Conservation (phyloP, 2,113 vertebrate genomes). For the Gavialis gangeticus region DNA sequence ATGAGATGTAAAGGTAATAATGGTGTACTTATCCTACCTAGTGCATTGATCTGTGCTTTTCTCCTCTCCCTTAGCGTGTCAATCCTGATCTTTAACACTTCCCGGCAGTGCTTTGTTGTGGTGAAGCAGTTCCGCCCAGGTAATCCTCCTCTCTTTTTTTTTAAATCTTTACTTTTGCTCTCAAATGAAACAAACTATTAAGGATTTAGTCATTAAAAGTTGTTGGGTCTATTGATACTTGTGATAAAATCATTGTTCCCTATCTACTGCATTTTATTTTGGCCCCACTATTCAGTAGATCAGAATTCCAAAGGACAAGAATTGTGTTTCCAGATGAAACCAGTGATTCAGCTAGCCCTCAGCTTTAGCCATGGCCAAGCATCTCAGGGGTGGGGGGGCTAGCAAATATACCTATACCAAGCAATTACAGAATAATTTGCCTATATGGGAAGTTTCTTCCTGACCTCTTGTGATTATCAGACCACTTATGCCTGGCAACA, state of each 20-base stretch:
- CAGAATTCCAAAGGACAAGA: conserved; percentile 48
- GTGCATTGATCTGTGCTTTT: conserved; percentile 51
- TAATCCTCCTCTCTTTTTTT: conserved; percentile 66
- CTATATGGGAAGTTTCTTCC: conserved; percentile 9
- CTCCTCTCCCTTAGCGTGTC: conserved; percentile 83
- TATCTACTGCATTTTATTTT: conserved; percentile 41
- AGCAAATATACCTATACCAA: neutral
- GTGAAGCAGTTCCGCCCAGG: conserved; percentile 97
- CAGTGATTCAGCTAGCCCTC: neutral
- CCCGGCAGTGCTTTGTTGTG: conserved; percentile 90
- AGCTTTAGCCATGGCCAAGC: neutral
- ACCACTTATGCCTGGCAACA: neutral
- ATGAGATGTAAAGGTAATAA: neutral
- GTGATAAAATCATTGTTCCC: conserved; percentile 61
- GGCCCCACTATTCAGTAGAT: conserved; percentile 20
- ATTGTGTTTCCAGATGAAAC: conserved; percentile 38
- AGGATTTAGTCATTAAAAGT: conserved; percentile 61
- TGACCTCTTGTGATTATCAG: neutral
- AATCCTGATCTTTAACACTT: conserved; percentile 92
- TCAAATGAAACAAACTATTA: conserved; percentile 49
- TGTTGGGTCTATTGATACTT: conserved; percentile 36
- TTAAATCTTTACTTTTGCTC: conserved; percentile 43
- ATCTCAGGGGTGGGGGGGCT: neutral
- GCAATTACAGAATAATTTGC: neutral
- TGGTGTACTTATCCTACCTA: conserved; percentile 18